A percentile compares a stretch with the other conserved stretches of the same genome.
These are phyloP conservation scores for Nemurella pictetii DNA, from an alignment of 2,888 invertebrate species.

Conservation along the genomic window DNA sequence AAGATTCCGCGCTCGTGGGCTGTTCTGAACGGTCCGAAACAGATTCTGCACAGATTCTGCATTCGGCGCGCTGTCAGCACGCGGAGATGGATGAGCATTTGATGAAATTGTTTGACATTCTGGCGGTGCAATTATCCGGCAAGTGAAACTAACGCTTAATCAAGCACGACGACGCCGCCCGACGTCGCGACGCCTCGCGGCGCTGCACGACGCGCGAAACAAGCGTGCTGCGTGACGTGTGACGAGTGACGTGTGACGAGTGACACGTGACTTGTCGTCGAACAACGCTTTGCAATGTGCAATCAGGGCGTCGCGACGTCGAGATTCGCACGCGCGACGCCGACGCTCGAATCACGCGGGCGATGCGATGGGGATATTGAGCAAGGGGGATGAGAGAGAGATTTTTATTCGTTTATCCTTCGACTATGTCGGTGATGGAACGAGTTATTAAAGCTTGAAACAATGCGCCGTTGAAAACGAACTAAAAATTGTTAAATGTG, in stretches of 20 bases:
- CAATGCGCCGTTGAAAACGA: too few species aligned
- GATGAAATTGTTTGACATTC: slow-evolving; percentile 29
- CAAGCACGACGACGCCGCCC: background rate
- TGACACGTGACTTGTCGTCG: background rate
- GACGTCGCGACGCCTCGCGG: background rate
- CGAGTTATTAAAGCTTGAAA: background rate
- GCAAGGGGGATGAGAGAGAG: background rate
- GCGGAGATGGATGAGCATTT: slow-evolving; percentile 10
- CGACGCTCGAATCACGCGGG: background rate
- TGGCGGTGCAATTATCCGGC: background rate
- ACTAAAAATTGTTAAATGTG: too few species aligned
- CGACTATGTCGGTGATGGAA: background rate
- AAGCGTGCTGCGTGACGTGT: background rate
- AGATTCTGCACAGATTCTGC: background rate
- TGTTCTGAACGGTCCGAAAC: background rate
- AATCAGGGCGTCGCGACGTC: too few species aligned
- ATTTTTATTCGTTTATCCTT: background rate
- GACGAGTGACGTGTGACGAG: background rate
- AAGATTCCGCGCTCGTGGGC: background rate
- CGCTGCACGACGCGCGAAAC: background rate
- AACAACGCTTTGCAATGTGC: background rate
- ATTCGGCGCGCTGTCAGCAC: background rate
- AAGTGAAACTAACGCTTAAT: slow-evolving; percentile 6
- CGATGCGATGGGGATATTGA: background rate
- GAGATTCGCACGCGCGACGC: background rate